A percentile compares a stretch with the other conserved stretches of the same genome.
Conservation (phyloP, 1,140 invertebrate species). For the Hyles vespertilio region DNA sequence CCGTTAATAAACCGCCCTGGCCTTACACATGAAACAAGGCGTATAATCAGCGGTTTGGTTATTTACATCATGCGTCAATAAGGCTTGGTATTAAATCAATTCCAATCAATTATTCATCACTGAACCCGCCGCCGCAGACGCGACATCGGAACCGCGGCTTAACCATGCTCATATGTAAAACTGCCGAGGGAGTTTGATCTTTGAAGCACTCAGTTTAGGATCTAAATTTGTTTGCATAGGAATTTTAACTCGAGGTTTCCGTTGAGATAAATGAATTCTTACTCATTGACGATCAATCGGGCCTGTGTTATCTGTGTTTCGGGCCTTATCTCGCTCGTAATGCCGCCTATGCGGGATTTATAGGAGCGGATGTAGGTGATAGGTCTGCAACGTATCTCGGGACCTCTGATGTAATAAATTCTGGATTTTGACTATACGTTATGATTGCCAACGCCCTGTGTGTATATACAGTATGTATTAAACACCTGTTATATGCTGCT, state of each 20-base stretch:
- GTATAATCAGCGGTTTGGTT: no score
- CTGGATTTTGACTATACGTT: constrained; percentile 1
- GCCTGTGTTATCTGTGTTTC: constrained; percentile 37
- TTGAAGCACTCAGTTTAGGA: constrained; percentile 7
- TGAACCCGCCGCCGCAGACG: no score
- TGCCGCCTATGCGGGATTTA: constrained; percentile 19
- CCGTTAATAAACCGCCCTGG: no score
- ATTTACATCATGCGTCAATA: no score
- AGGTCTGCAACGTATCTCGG: constrained; percentile 4
- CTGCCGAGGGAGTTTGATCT: constrained; percentile 6
- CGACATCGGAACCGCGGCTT: background rate
- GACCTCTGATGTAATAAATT: constrained; percentile 4
- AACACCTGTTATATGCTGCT: no score
- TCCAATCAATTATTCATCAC: no score
- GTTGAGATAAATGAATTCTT: constrained; percentile 40
- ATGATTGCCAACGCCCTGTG: no score
- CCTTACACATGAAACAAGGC: no score
- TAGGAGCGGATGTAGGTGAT: constrained; percentile 15
- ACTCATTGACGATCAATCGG: constrained; percentile 40
- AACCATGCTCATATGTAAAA: background rate
- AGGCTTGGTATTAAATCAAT: no score
- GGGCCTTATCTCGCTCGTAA: constrained; percentile 32
- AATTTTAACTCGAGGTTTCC: constrained; percentile 22
- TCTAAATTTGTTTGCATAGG: constrained; percentile 5
- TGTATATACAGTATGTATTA: no score